Base-by-base conservation (phyloP, 2,888 invertebrate genomes). In the Ennomos fuscantarius region DNA sequence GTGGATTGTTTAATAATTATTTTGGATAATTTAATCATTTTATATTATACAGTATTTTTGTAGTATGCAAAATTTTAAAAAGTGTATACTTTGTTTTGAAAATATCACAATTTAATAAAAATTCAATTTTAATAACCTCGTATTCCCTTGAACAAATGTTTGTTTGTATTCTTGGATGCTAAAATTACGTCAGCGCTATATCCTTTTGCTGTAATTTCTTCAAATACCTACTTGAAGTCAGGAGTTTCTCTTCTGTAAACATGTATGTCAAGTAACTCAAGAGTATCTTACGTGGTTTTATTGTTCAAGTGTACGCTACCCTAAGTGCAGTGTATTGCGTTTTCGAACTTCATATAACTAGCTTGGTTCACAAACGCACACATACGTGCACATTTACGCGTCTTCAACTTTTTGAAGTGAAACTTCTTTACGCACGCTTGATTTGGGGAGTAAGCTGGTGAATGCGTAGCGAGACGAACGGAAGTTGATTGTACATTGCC, bases 251-350 rank as follows among this genome's bases (percentile, higher is more conserved):
- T 71, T 70, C 66, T 73, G n/a, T 56, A 70, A 70, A 72, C 74
- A 87, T 83, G 83, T 89, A 68, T 89, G 88, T 89, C 89, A 89
- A 89, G 89, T 81, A 71, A 76, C 79, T 78, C 83, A 78, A 79
- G 82, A 75, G 79, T 76, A 78, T 80, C 74, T 69, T 63, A 76
- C 74, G 81, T 73, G 79, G 63, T 86, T 87, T 87, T 88, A 87
- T 85, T 86, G 85, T 86, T 82, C 84, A 78, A 84, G 82, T 84
- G 69, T 66, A 67, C 64, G 65, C 69, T n/a, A 35, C 48, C 6
- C 43, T 35, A 45, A 40, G 44, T n/a, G 9, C 24, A 15, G 12
- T 45, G 31, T 8, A 34, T 10, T 65, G 69, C 73, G 71, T 73
- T 8, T n/a, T 31, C 9, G 0, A 49, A 13, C 24, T 55, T 31